phyloP scores from a whole-genome alignment of 2,113 vertebrate genomes.

The Varanus komodoensis region DNA sequence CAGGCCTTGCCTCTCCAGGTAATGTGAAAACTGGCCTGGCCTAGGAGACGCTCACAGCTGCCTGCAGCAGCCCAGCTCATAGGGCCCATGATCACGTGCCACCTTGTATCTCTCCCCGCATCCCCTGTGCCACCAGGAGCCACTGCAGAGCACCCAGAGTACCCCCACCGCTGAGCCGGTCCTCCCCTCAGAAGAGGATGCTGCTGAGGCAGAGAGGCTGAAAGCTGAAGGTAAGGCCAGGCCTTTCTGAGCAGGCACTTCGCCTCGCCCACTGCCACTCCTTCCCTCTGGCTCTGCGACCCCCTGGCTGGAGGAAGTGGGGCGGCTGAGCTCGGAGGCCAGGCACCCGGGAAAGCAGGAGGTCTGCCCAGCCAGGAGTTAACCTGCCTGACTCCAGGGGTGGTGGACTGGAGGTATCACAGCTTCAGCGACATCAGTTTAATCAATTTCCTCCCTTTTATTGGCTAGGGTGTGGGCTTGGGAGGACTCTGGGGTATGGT shows the following conservation, averaged over 20 bases:
- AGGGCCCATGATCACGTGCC: too few species aligned
- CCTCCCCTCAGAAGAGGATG: conserved; percentile 83
- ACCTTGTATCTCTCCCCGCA: neutral
- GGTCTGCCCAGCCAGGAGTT: too few species aligned
- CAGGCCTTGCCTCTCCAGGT: neutral
- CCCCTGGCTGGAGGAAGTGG: neutral
- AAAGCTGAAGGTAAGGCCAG: conserved; percentile 89
- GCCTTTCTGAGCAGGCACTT: neutral
- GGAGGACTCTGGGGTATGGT: too few species aligned
- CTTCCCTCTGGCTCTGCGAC: too few species aligned
- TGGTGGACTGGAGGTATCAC: too few species aligned
- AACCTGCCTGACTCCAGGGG: too few species aligned
- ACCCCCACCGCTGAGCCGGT: conserved; percentile 69
- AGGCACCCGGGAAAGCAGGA: neutral
- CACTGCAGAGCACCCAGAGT: conserved; percentile 71
- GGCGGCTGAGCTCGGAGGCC: neutral
- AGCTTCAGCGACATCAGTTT: too few species aligned
- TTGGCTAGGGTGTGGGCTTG: too few species aligned
- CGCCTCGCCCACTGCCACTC: too few species aligned
- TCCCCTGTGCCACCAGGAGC: conserved; percentile 57
- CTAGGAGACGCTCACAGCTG: too few species aligned
- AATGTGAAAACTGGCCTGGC: too few species aligned
- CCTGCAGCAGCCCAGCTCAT: neutral
- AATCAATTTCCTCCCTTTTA: too few species aligned
- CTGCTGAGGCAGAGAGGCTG: conserved; percentile 88